Base-by-base conservation (phyloP, 2,113 vertebrate genomes). In the Heterocephalus glaber region DNA sequence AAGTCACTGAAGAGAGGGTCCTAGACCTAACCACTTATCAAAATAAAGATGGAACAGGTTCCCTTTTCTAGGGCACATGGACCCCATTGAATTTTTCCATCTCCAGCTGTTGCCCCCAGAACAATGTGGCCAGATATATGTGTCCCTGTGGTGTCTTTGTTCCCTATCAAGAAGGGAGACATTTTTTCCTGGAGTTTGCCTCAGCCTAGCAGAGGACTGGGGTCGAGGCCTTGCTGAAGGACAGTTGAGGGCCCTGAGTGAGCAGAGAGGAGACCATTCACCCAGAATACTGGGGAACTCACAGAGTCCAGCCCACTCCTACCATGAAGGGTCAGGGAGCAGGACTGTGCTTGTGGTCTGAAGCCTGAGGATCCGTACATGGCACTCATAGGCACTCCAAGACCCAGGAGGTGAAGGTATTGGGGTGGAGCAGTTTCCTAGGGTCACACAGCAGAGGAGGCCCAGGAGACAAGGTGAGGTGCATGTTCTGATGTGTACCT, bases 281-380 rank as follows among this genome's bases (percentile, higher is more conserved):
- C 70, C 11, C 16, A 33, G 35, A 20, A 85, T 0, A 30, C 5
- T 54, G 20, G 66, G 33, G 26, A 63, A 6, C 4, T 11, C 81
- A 14, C 9, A 38, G 56, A n/a, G 11, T 24, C 56, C n/a, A 1
- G 13, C 13, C n/a, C 33, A 66, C 5, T 14, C 33, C 33, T 66
- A n/a, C n/a, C 33, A 16, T 19, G 33, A 16, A 52, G 6, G 9
- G 4, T 30, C 4, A 35, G 24, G 17, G 6, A 0, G 33, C 14
- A 63, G 58, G n/a, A 9, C 3, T 24, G 26, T 11, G 3, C 30
- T 30, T 58, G 16, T 9, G n/a, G 24, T 87, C 14, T 87, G 41
- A n/a, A 16, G 60, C 10, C 38, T 33, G 33, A 22, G 60, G 20
- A n/a, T n/a, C n/a, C n/a, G n/a, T n/a, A n/a, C n/a, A n/a, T n/a